Percentiles rank a stretch among this genome's conserved stretches.
These are phyloP conservation scores for Panulirus ornatus DNA, from an alignment of 1,140 invertebrate genomes.

Conservation along the genomic window DNA sequence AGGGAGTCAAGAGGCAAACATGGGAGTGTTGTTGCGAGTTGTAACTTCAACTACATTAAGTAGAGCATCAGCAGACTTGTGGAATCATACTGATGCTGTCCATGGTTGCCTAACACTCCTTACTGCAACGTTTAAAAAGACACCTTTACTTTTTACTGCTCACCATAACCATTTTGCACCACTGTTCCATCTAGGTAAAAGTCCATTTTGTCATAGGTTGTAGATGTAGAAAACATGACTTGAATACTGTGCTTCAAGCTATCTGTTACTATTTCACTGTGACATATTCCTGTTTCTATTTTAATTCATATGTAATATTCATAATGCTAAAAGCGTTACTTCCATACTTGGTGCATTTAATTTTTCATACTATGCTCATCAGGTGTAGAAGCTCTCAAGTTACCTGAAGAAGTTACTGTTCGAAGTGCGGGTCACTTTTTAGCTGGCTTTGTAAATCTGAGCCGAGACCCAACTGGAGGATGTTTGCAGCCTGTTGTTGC, in stretches of 20 bases:
- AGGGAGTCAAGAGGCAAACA: constrained; percentile 60
- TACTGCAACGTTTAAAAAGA: constrained; percentile 62
- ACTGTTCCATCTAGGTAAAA: constrained; percentile 63
- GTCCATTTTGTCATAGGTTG: not conserved
- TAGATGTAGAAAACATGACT: not conserved
- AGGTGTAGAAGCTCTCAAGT: constrained; percentile 74
- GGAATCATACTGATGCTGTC: constrained; percentile 71
- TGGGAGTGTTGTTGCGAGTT: constrained; percentile 63
- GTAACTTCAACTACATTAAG: constrained; percentile 53
- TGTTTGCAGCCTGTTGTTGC: constrained; percentile 63
- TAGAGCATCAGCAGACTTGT: constrained; percentile 63
- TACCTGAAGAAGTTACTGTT: constrained; percentile 74
- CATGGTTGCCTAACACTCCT: constrained; percentile 64
- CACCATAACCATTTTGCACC: constrained; percentile 67
- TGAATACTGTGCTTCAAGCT: too few relatives aligned
- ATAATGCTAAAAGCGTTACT: too few relatives aligned
- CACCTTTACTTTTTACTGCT: constrained; percentile 49
- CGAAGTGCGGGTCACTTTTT: constrained; percentile 62
- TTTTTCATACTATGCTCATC: not conserved
- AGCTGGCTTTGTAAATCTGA: constrained; percentile 63
- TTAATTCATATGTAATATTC: too few relatives aligned
- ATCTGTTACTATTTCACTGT: too few relatives aligned
- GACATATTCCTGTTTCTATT: too few relatives aligned
- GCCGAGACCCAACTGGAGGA: constrained; percentile 64
- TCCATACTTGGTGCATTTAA: not conserved